Base-by-base conservation (phyloP, 2,888 invertebrate genomes). In the Brachyopa scutellaris region DNA sequence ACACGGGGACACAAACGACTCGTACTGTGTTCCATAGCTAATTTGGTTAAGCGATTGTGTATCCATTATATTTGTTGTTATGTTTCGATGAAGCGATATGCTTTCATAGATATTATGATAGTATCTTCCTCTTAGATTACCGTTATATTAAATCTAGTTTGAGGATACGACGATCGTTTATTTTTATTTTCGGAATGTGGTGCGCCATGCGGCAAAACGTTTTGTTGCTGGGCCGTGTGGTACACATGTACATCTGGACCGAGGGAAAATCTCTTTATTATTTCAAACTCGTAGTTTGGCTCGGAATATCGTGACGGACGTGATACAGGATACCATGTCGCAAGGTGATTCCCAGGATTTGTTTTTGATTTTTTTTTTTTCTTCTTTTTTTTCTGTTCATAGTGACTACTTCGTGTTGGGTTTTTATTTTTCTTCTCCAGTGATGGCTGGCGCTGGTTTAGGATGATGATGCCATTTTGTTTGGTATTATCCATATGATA, bases 271-370 rank as follows among this genome's bases (percentile, higher is more conserved):
- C 82, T 83, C 82, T 82, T 82, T 77, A 83, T 83, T 83, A 83
- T 83, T 77, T 77, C 49, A 70, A 42, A 36, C 82, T 77, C 77
- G 82, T 83, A 83, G 38, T 53, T 55, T 33, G 49, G 72, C 53
- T 55, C 51, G 38, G 61, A 62, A 77, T 77, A 83, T 83, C 82
- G 82, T 83, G 82, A 83, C 82, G 82, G 70, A 83, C 82, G 82
- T 83, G 82, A 83, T 83, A 70, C 82, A 83, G 82, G 82, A 83
- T 83, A 83, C 66, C 77, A 61, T 77, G 82, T 83, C 82, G 77
- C 82, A 83, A 83, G 82, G 82, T 83, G 82, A 83, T 77, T 83
- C 72, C 66, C 82, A 77, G 72, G 82, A 83, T 77, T 77, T 77
- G 82, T 77, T 76, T n/a, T 82, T 82, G 76, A 76, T 76, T 82